phyloP scores from a whole-genome alignment of 2,888 invertebrate species.

The Acanthoscelides obtectus region DNA sequence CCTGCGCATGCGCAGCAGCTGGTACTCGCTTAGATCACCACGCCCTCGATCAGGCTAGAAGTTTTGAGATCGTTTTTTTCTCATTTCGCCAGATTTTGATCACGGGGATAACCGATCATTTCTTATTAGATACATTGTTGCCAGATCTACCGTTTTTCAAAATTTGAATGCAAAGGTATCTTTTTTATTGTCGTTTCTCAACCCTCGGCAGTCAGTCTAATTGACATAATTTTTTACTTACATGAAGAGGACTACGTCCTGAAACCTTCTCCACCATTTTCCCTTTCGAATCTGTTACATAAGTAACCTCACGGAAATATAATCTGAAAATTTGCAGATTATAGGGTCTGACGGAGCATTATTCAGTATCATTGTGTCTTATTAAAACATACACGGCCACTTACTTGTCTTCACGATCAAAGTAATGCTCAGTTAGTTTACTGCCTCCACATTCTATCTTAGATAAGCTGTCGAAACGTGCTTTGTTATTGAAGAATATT shows the following conservation, averaged over 20 bases:
- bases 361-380: not conserved
- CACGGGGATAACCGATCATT: too few relatives aligned
- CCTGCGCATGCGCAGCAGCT: too few relatives aligned
- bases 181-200: too few relatives aligned
- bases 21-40: too few relatives aligned
- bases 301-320: slow-evolving; percentile 43
- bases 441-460: slow-evolving; percentile 53
- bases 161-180: too few relatives aligned
- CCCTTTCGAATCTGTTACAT: slow-evolving; percentile 27
- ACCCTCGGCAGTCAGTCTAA: too few relatives aligned
- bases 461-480: slow-evolving; percentile 67
- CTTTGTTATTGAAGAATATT: slow-evolving; percentile 52
- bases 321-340: slow-evolving; percentile 35
- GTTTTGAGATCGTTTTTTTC: too few relatives aligned
- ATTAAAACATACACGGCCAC: slow-evolving; percentile 5
- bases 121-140: too few relatives aligned
- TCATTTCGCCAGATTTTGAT: too few relatives aligned
- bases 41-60: too few relatives aligned
- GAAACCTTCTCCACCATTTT: slow-evolving; percentile 13
- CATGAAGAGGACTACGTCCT: slow-evolving; percentile 38
- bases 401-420: slow-evolving; percentile 27
- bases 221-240: slow-evolving; percentile 24
- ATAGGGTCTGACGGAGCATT: not conserved
- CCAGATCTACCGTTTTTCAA: too few relatives aligned
- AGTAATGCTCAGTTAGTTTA: slow-evolving; percentile 32